phyloP scores from a whole-genome alignment of 2,113 vertebrate genomes.

The Orycteropus afer region DNA sequence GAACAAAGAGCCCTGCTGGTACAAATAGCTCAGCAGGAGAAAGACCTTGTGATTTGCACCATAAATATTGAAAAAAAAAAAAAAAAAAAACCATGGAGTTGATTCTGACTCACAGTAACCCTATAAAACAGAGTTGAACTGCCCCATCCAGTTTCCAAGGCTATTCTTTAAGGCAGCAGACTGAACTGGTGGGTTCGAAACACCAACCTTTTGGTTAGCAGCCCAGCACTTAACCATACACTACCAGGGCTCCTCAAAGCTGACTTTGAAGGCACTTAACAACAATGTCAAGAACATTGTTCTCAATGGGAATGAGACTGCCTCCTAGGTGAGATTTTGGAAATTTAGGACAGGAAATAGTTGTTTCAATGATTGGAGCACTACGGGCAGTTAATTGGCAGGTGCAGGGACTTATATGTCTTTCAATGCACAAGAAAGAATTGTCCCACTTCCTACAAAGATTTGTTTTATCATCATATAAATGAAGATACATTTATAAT shows the following conservation, averaged over 20 bases:
- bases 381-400: not conserved
- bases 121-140: too few relatives aligned
- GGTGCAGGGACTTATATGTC: not conserved
- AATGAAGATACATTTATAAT: not conserved
- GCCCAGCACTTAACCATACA: not conserved
- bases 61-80: not conserved
- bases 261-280: too few relatives aligned
- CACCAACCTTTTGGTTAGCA: not conserved
- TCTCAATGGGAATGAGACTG: not conserved
- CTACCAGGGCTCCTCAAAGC: not conserved
- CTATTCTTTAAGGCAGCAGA: not conserved
- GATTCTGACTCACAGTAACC: too few relatives aligned
- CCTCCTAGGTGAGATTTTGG: not conserved
- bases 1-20: not conserved
- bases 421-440: slow-evolving; percentile 3
- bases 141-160: too few relatives aligned
- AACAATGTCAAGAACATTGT: not conserved
- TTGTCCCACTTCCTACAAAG: not conserved
- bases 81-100: too few relatives aligned
- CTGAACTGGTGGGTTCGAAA: too few relatives aligned
- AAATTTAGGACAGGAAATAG: not conserved
- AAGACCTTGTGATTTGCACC: not conserved
- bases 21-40: not conserved
- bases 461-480: not conserved
- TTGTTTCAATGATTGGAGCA: not conserved